phyloP scores from a whole-genome alignment of 2,113 vertebrate genomes.

The Rafetus swinhoei region DNA sequence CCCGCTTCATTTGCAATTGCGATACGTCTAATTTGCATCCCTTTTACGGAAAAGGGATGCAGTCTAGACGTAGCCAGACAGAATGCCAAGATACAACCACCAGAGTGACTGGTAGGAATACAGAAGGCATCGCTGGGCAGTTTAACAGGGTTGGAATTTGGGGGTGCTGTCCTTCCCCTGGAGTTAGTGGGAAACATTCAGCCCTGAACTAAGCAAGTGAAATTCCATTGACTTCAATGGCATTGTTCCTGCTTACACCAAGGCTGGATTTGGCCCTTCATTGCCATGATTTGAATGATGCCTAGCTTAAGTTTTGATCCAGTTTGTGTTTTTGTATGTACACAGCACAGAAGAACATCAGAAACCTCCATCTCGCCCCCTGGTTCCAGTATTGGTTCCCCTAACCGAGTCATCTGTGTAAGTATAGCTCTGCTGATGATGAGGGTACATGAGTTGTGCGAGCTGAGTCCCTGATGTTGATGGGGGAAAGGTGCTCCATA shows the following conservation, averaged over 20 bases:
- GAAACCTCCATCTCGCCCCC: constrained; percentile 98
- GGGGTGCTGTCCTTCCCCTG: background rate
- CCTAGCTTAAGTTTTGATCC: background rate
- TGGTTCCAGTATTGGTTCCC: constrained; percentile 95
- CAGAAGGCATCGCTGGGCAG: background rate
- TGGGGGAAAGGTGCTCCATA: background rate
- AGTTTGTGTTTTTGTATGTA: constrained; percentile 34
- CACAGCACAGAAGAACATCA: constrained; percentile 94
- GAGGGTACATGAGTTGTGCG: background rate
- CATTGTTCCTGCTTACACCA: background rate
- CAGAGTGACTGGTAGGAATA: background rate
- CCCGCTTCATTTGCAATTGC: too few species aligned
- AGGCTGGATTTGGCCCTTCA: background rate
- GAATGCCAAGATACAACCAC: background rate
- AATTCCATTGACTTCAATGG: background rate
- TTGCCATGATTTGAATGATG: rapidly evolving
- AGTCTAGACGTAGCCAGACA: too few species aligned
- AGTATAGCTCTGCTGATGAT: constrained; percentile 71
- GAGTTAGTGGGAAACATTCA: background rate
- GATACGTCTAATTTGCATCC: too few species aligned
- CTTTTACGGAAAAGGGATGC: too few species aligned
- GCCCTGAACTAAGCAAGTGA: background rate
- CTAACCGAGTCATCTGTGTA: constrained; percentile 96
- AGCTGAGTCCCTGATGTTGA: background rate
- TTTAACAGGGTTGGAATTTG: background rate